Evolutionary conservation across 1,140 invertebrate species (phyloP), one percentile per base, ranked within the genome.

Genomic region (Zaprionus tsacasi): DNA sequence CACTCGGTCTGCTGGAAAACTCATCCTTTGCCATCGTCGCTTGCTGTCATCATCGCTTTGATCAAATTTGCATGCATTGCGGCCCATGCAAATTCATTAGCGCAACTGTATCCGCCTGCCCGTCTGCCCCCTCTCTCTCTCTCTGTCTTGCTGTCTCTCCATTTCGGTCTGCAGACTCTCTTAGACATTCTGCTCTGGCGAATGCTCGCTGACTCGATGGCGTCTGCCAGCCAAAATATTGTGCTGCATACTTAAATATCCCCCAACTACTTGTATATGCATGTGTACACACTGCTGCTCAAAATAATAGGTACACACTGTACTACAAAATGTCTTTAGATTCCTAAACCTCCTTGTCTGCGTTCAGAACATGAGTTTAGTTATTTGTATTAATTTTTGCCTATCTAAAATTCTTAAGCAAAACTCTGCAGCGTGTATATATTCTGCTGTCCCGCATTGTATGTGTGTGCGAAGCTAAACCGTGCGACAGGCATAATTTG

Each of bases 51-150:
- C 43, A n/a, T 50, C 45, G 45, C 45, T 50, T 50, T 50, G 45
- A 50, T 70, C 55, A 58, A 86, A 79, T 52, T 76, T 64, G 69
- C 68, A 79, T 61, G 71, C 57, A 45, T 75, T 73, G 59, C 50
- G 43, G 48, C 35, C 38, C 55, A 58, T 66, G 66, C 76, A 70
- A 87, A 87, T 82, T 87, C 75, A 87, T 87, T 87, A 78, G 61
- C 82, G 48, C 48, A 68, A 69, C 71, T 57, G 15, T 17, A 38
- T 30, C 38, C 61, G 48, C 35, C 40, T 33, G 12, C 52, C 27
- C 25, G 6, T 0, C 27, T 10, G 25, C 50, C 21, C 21, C 33
- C 30, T 52, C 27, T n/a, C 15, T 8, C 35, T 8, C 17, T 1
- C 50, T 27, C 13, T 27, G n/a, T 15, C 40, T 3, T n/a, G n/a